phyloP scores from a whole-genome alignment of 2,888 invertebrate species.

The Drosophila affinis region DNA sequence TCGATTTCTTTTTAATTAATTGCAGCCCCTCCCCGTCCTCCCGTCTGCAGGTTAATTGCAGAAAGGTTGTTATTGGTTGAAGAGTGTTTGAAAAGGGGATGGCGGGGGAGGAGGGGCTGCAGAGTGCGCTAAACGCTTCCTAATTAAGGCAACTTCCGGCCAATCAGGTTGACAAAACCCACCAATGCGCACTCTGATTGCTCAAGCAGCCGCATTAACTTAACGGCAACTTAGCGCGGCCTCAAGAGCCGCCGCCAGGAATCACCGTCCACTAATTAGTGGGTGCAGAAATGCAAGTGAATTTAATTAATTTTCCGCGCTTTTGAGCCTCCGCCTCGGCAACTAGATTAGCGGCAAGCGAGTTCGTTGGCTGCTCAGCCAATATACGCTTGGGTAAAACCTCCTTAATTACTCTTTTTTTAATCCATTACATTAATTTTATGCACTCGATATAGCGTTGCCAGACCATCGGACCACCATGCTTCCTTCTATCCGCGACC shows the following conservation, averaged over 20 bases:
- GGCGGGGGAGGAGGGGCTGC: background rate
- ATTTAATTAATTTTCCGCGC: conserved; percentile 78
- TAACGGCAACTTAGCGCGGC: conserved; percentile 33
- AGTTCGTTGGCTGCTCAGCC: background rate
- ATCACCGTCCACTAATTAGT: conserved; percentile 76
- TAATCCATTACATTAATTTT: background rate
- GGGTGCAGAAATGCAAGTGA: conserved; percentile 53
- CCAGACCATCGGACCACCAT: no score
- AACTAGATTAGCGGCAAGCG: conserved; percentile 19
- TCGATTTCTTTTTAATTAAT: conserved; percentile 58
- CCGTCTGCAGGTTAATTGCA: background rate
- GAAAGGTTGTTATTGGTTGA: background rate
- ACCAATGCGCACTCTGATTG: conserved; percentile 46
- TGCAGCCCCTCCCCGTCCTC: conserved; percentile 31
- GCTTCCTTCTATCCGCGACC: no score
- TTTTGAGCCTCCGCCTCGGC: conserved; percentile 41
- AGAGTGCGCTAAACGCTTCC: conserved; percentile 66
- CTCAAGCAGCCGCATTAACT: conserved; percentile 74
- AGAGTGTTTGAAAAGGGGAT: background rate
- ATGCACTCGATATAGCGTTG: no score
- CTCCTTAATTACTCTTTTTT: background rate
- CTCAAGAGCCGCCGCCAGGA: conserved; percentile 36
- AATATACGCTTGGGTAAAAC: background rate
- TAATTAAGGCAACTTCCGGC: conserved; percentile 72
- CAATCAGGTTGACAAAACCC: conserved; percentile 70